These are phyloP conservation scores for Drosophila nigricruria DNA, from an alignment of 2,888 invertebrate genomes.

Conservation along the genomic window DNA sequence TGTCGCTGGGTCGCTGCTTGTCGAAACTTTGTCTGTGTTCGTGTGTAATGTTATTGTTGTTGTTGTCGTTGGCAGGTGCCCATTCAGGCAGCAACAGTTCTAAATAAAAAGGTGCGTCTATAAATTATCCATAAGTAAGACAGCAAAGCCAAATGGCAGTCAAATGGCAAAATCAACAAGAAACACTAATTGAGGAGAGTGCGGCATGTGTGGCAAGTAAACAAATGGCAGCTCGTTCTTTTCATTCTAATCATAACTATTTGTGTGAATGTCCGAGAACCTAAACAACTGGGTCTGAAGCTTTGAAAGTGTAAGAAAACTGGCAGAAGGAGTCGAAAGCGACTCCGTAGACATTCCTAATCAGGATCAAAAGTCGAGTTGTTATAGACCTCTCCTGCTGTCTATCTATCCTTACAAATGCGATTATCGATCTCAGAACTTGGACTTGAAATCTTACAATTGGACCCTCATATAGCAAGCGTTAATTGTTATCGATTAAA, in stretches of 20 bases:
- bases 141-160: slow-evolving; percentile 41
- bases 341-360: neutral
- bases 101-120: slow-evolving; percentile 66
- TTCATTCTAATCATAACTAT: slow-evolving; percentile 28
- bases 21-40: slow-evolving; percentile 29
- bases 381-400: neutral
- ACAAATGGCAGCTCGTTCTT: slow-evolving; percentile 44
- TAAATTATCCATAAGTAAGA: slow-evolving; percentile 65
- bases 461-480: no score
- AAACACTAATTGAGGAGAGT: slow-evolving; percentile 33
- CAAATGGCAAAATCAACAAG: slow-evolving; percentile 54
- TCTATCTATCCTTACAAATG: neutral
- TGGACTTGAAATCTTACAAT: no score
- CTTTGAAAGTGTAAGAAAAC: neutral
- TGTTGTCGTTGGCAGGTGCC: slow-evolving; percentile 30
- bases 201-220: slow-evolving; percentile 50
- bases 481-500: no score
- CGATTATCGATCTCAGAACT: neutral
- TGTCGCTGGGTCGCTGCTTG: slow-evolving; percentile 72
- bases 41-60: slow-evolving; percentile 9
- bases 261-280: neutral
- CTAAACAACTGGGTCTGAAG: neutral
- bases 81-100: slow-evolving; percentile 42
- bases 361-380: neutral
- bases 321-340: neutral